phyloP scores from a whole-genome alignment of 2,797 vertebrate species.

The Onychomys arenicola region DNA sequence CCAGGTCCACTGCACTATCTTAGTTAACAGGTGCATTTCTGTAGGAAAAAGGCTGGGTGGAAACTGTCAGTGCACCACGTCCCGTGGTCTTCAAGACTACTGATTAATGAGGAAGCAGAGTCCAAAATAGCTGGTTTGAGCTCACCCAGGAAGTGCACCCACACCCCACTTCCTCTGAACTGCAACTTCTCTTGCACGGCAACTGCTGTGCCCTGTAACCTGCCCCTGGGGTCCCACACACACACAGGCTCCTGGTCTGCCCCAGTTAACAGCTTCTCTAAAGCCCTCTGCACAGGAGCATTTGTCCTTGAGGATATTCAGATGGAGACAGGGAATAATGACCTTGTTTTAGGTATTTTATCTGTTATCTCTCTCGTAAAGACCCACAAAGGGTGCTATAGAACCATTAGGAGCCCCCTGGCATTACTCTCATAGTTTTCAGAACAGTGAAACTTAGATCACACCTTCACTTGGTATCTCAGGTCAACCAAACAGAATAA shows the following conservation, averaged over 20 bases:
- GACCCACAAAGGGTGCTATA: not conserved
- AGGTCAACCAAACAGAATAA: constrained; percentile 71
- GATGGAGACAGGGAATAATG: not conserved
- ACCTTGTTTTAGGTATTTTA: not conserved
- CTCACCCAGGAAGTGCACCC: constrained; percentile 68
- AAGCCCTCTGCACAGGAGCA: not conserved
- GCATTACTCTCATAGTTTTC: not conserved
- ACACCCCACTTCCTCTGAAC: constrained; percentile 59
- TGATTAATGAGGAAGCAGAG: constrained; percentile 72
- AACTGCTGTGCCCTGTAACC: constrained; percentile 44
- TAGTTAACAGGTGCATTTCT: constrained; percentile 47
- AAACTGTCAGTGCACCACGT: constrained; percentile 53
- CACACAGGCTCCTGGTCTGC: not conserved
- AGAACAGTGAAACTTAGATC: constrained; percentile 30
- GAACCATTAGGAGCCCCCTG: not conserved
- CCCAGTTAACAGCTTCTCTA: not conserved
- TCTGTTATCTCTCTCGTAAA: not conserved
- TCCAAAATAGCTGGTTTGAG: constrained; percentile 73
- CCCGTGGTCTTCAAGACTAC: constrained; percentile 43
- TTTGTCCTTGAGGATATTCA: not conserved
- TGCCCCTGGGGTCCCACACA: not conserved
- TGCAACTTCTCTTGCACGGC: not conserved
- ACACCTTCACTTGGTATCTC: constrained; percentile 44
- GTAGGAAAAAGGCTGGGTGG: constrained; percentile 29
- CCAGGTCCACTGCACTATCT: not conserved